phyloP scores from a whole-genome alignment of 37 sponge, comb jelly and placozoan genomes.

The Hormiphora californensis region DNA sequence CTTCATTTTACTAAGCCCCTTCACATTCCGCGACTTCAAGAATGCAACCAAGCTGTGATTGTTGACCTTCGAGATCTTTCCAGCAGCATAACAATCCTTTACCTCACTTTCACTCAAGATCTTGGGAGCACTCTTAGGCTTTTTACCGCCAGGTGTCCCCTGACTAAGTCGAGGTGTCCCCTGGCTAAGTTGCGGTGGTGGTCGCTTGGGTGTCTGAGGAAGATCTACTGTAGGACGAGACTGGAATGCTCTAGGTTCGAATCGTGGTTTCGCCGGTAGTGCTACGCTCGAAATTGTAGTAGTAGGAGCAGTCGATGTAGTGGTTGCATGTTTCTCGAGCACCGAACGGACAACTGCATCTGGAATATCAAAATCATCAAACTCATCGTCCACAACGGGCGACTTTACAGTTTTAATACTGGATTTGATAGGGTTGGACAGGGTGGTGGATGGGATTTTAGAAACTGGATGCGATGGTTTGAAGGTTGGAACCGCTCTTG shows the following conservation, averaged over 20 bases:
- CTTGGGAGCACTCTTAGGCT: not conserved
- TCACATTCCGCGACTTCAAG: not conserved
- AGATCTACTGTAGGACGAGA: too few species aligned
- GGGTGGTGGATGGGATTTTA: too few species aligned
- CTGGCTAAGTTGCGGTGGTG: too few species aligned
- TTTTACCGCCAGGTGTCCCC: too few species aligned
- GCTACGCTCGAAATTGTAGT: too few species aligned
- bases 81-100: not conserved
- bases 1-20: not conserved
- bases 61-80: not conserved
- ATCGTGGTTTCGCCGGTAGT: too few species aligned
- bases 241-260: too few species aligned
- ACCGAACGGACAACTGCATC: too few species aligned
- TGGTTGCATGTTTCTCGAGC: too few species aligned
- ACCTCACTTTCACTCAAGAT: not conserved
- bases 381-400: not conserved
- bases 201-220: too few species aligned
- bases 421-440: not conserved
- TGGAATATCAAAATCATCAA: constrained; percentile 32
- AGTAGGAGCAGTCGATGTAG: too few species aligned
- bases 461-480: not conserved
- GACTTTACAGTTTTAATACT: not conserved
- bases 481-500: not conserved
- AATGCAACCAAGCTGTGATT: constrained; percentile 16
- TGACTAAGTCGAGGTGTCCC: too few species aligned